Conservation (phyloP, 2,113 vertebrate genomes). For the Brachypodius melanocephalos region DNA sequence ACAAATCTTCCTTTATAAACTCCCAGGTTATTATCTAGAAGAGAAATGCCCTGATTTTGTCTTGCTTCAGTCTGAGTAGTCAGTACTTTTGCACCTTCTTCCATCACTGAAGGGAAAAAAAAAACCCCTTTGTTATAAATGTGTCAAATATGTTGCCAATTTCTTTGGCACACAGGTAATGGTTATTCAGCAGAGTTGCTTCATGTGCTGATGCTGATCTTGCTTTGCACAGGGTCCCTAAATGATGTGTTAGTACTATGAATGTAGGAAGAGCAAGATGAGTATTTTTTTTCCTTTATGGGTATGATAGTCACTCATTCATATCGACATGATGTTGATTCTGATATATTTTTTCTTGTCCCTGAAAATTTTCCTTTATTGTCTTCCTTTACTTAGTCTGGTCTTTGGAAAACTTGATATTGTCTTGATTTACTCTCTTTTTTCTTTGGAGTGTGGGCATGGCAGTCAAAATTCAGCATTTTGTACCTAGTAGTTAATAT, state of each 20-base stretch:
- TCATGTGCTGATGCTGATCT: not conserved
- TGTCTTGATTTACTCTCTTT: not conserved
- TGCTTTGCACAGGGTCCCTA: not conserved
- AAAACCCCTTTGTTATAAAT: not conserved
- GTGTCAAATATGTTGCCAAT: not conserved
- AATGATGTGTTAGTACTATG: not conserved
- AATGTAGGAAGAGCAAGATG: not conserved
- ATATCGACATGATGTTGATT: not conserved
- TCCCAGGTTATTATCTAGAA: not conserved
- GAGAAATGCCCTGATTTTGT: not conserved
- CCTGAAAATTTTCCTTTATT: not conserved
- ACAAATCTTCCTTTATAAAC: not conserved
- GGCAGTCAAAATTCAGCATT: not conserved
- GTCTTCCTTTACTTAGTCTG: not conserved
- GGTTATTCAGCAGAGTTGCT: not conserved
- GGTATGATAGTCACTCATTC: not conserved
- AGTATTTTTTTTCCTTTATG: not conserved
- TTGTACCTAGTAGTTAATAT: not conserved
- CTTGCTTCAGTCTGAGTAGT: not conserved
- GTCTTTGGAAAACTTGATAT: not conserved
- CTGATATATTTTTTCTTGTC: not conserved
- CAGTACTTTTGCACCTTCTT: not conserved
- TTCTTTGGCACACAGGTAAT: not conserved
- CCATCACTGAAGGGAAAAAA: accelerated
- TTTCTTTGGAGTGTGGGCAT: not conserved